These are phyloP conservation scores for Cistogaster globosa DNA, from an alignment of 2,888 invertebrate genomes.

Conservation along the genomic window DNA sequence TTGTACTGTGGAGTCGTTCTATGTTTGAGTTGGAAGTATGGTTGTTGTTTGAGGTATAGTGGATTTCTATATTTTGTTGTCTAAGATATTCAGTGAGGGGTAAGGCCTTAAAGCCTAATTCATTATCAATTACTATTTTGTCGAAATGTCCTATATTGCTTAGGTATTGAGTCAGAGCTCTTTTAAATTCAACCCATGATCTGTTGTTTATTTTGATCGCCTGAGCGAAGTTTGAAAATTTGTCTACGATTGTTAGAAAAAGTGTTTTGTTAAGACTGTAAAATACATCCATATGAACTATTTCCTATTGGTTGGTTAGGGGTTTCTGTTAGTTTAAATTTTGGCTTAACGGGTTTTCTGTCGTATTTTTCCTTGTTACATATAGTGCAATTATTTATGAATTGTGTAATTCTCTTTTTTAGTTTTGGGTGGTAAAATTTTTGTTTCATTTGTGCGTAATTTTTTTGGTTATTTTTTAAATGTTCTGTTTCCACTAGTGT, in stretches of 20 bases:
- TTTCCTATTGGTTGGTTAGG: background rate
- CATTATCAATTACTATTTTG: conserved; percentile 68
- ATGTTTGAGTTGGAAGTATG: conserved; percentile 70
- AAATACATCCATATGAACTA: conserved; percentile 25
- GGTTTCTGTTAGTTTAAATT: background rate
- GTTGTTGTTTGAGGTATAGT: conserved; percentile 66
- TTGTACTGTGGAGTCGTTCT: conserved; percentile 70
- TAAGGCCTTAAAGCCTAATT: too few relatives aligned
- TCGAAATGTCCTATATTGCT: conserved; percentile 58
- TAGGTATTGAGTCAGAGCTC: conserved; percentile 54
- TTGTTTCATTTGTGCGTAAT: conserved; percentile 7
- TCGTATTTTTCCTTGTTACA: conserved; percentile 43
- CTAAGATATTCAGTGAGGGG: conserved; percentile 60
- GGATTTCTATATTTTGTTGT: conserved; percentile 59
- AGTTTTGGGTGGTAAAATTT: conserved; percentile 3
- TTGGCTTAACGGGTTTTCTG: conserved; percentile 24
- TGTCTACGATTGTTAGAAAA: conserved; percentile 47
- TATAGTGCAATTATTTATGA: conserved; percentile 28
- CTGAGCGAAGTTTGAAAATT: conserved; percentile 51
- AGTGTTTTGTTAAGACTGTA: conserved; percentile 39
- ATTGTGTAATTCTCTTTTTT: conserved; percentile 38
- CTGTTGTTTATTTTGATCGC: conserved; percentile 43
- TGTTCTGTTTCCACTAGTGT: conserved; percentile 6
- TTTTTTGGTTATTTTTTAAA: conserved; percentile 7
- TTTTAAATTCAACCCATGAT: conserved; percentile 68